Base-by-base conservation (phyloP, 2,113 vertebrate genomes). In the Dicentrarchus labrax region DNA sequence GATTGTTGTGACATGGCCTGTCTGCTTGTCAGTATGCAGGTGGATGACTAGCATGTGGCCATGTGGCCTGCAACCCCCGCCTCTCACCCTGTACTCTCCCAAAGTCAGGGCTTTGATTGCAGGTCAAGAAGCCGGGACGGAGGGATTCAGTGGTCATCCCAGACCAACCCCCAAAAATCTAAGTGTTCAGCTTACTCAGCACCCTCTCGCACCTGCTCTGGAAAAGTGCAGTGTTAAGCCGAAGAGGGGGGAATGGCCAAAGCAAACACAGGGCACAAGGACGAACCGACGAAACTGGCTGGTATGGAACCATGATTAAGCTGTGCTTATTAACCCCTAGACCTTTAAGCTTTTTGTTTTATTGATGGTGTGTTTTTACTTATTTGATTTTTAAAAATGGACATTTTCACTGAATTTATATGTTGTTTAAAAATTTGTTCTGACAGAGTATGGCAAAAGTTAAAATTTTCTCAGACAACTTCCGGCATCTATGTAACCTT, bases 1-100 rank as follows among this genome's bases (percentile, higher is more conserved):
- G 89, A 87, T 93, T 93, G 90, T 94, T 93, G 88, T 94, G 91
- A 95, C 90, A 93, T 51, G 85, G 82, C 81, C 85, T 80, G 80
- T 82, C 89, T 91, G 88, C 88, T 83, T 82, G 90, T 93, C 92
- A 93, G 67, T 77, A 47, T 91, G 93, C 92, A 93, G 92, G 92
- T 94, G 94, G 91, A 92, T 84, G 88, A 88, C 83, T 78, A 91
- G 80, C 92, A 89, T 88, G 86, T 89, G 87, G 79, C 64, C 50
- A 62, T 76, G 67, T 78, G 88, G 80, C 74, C 77, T 59, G 56
- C 74, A 64, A 64, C 48, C 73, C 62, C 79, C 84, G 24, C 21
- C 78, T 43, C 75, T 60, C 36, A 48, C 60, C 48, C 74, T 16
- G 15, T 43, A 62, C 51, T 61, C 72, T 73, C 39, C 71, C 60